These are phyloP conservation scores for Andrena cerasifolii DNA, from an alignment of 1,140 invertebrate genomes.

Conservation along the genomic window DNA sequence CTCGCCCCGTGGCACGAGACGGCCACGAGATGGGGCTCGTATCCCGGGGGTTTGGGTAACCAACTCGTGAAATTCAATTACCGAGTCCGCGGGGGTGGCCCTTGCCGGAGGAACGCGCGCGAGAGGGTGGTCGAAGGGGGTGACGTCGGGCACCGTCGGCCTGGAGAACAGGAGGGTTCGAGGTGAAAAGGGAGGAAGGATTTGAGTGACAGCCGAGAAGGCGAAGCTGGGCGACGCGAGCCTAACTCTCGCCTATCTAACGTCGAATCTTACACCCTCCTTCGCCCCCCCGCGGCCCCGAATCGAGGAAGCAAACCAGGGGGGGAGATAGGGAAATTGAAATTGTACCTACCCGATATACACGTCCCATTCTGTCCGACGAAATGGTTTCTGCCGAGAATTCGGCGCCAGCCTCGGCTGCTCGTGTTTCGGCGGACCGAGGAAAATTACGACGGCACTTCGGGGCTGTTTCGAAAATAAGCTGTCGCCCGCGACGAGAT, in stretches of 20 bases:
- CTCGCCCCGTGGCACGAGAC: constrained; percentile 23
- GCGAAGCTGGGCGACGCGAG: constrained; percentile 51
- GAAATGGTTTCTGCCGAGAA: constrained; percentile 49
- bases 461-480: background rate
- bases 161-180: constrained; percentile 58
- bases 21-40: constrained; percentile 61
- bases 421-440: background rate
- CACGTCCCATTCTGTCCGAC: constrained; percentile 51
- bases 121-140: constrained; percentile 58
- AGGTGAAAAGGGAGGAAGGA: constrained; percentile 64
- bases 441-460: constrained; percentile 4
- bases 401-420: background rate
- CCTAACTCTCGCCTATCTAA: constrained; percentile 72
- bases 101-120: constrained; percentile 59
- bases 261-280: constrained; percentile 65
- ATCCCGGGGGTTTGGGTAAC: constrained; percentile 79
- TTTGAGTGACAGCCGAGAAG: constrained; percentile 75
- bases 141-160: constrained; percentile 48
- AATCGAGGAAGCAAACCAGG: constrained; percentile 47
- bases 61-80: constrained; percentile 83
- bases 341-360: constrained; percentile 69
- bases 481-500: background rate
- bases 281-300: background rate
- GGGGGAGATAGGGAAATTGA: constrained; percentile 75
- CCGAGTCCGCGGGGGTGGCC: constrained; percentile 77